phyloP scores from a whole-genome alignment of 2,797 vertebrate genomes.

The Malurus leucopterus region DNA sequence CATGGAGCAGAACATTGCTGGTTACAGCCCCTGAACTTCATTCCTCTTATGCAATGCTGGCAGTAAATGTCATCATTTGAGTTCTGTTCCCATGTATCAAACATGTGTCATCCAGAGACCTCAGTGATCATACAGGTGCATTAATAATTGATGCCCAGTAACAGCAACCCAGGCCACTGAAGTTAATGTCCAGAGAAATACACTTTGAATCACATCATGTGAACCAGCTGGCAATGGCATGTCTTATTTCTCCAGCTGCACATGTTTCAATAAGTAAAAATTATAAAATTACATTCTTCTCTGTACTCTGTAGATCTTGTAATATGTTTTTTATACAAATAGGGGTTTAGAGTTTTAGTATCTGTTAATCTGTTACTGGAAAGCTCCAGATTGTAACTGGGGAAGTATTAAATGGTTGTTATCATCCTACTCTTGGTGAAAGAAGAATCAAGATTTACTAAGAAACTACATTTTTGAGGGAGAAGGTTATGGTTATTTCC shows the following conservation, averaged over 20 bases:
- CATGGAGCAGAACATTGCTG: not conserved
- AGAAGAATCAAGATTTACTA: not conserved
- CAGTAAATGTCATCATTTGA: not conserved
- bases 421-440: not conserved
- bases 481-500: not conserved
- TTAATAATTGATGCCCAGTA: slow-evolving; percentile 22
- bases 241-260: not conserved
- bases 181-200: not conserved
- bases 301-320: not conserved
- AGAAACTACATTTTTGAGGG: not conserved
- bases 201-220: not conserved
- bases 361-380: not conserved
- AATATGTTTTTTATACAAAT: not conserved
- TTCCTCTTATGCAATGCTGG: not conserved
- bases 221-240: not conserved
- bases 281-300: not conserved
- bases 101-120: slow-evolving; percentile 18
- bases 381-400: not conserved
- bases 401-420: not conserved
- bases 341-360: not conserved
- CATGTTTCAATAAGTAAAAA: not conserved
- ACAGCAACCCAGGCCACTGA: not conserved
- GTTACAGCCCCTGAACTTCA: not conserved
- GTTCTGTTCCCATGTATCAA: not conserved
- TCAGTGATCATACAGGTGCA: not conserved